Evolutionary conservation across 2,888 invertebrate genomes (phyloP), one percentile per base, ranked within the genome.

Genomic region (Hirtodrosophila confusa): DNA sequence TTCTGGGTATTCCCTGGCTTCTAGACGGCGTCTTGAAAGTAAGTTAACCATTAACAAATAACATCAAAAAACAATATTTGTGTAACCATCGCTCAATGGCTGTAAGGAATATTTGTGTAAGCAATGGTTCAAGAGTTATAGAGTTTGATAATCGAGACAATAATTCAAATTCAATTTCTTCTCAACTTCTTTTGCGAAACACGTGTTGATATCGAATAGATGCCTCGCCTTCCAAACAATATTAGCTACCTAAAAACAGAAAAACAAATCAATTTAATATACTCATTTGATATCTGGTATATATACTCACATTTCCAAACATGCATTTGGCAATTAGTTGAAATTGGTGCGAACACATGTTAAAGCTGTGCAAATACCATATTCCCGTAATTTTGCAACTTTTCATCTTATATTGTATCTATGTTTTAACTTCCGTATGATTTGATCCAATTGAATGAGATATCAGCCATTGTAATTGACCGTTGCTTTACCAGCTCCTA

Each of bases 1-100:
- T 69, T 93, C 94, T 77, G 91, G 92, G 80, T 93, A 94, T 85
- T 94, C 92, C 69, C 93, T 93, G 92, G 93, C 93, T 90, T 94
- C 94, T 35, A 93, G 94, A 88, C 93, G 93, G 92, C 92, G 93
- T 43, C 69, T 70, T 68, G 88, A 89, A 76, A 69, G 88, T 88
- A 88, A 88, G 89, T 89, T 83, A n/a, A 17, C 36, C 29, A 40
- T n/a, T 35, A 51, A 36, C n/a, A 27, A 27, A 45, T 49, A 17
- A 41, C 45, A 53, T 39, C 27, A 7, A 54, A 27, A 11, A 27
- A 11, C 17, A 17, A 17, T 11, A 11, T 8, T 24, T 29, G 36
- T 44, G 48, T 53, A 35, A 61, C 23, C n/a, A 48, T 44, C 12
- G 51, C 27, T 39, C 63, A 63, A 54, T 48, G 17, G 17, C 17